Percentiles rank a stretch among this genome's conserved stretches.
Conservation (phyloP, 64 coral and sea anemone species). For the Actinia tenebrosa region DNA sequence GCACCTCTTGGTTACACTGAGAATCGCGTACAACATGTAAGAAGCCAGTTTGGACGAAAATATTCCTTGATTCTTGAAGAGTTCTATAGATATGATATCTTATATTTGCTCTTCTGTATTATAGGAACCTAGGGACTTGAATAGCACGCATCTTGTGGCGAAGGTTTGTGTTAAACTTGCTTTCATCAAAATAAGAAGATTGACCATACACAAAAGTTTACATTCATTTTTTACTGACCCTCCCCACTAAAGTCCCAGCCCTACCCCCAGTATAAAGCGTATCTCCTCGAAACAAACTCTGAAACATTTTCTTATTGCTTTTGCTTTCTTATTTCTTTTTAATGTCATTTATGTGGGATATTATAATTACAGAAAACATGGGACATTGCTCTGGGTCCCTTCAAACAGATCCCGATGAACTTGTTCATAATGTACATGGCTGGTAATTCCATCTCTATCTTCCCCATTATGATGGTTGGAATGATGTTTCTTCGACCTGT, state of each 20-base stretch:
- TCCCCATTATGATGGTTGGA: conserved; percentile 99
- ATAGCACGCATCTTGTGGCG: conserved; percentile 81
- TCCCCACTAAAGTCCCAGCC: too few species aligned
- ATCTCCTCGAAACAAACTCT: too few species aligned
- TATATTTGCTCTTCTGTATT: neutral
- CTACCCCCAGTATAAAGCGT: too few species aligned
- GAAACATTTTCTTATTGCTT: neutral
- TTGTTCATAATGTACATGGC: conserved; percentile 99
- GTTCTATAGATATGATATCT: neutral
- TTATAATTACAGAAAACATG: conserved; percentile 87
- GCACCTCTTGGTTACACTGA: conserved; percentile 68
- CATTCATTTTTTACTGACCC: too few species aligned
- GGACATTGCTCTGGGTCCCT: conserved; percentile 95
- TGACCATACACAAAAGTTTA: too few species aligned
- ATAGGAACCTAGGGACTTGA: conserved; percentile 69
- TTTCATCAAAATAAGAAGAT: too few species aligned
- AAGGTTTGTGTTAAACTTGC: conserved; percentile 31
- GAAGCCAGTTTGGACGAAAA: neutral
- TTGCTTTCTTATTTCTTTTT: neutral
- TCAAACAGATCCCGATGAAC: conserved; percentile 98
- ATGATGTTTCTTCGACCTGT: conserved; percentile 98
- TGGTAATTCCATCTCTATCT: conserved; percentile 95
- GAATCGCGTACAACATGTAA: conserved; percentile 57
- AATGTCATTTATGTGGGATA: too few species aligned
- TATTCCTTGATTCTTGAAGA: neutral